phyloP scores from a whole-genome alignment of 1,140 invertebrate genomes.

The Caenorhabditis inopinata region DNA sequence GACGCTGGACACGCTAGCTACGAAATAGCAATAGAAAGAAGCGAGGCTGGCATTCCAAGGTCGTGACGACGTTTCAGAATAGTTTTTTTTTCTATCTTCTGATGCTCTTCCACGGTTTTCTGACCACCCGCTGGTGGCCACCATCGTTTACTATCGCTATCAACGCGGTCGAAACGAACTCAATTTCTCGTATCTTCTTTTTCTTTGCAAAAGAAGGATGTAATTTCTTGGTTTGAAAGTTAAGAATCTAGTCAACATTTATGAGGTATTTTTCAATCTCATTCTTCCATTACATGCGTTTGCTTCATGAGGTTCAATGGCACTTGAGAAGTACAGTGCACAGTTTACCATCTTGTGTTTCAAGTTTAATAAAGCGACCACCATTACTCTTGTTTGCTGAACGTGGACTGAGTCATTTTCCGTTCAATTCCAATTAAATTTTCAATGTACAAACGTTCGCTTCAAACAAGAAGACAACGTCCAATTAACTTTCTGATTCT shows the following conservation, averaged over 20 bases:
- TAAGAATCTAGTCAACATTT: too few relatives aligned
- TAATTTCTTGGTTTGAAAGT: not conserved
- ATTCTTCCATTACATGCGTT: too few relatives aligned
- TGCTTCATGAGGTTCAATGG: too few relatives aligned
- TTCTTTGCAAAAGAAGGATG: not conserved
- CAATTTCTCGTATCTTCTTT: slow-evolving; percentile 4
- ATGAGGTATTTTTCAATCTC: too few relatives aligned
- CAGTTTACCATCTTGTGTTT: too few relatives aligned
- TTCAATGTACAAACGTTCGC: not conserved
- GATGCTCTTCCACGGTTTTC: slow-evolving; percentile 16
- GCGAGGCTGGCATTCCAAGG: slow-evolving; percentile 35
- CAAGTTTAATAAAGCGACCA: not conserved
- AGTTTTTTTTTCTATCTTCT: not conserved
- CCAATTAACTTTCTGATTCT: not conserved
- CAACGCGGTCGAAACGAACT: not conserved
- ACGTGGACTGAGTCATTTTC: slow-evolving; percentile 4
- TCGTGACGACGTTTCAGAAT: slow-evolving; percentile 28
- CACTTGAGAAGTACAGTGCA: not conserved
- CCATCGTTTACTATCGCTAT: not conserved
- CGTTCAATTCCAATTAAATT: not conserved
- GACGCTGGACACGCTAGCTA: slow-evolving; percentile 24
- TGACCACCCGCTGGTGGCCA: slow-evolving; percentile 6
- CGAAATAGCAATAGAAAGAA: slow-evolving; percentile 11
- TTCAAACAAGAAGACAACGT: not conserved
- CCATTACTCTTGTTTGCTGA: not conserved